phyloP scores from a whole-genome alignment of 2,797 vertebrate genomes.

The Calcarius lapponicus region DNA sequence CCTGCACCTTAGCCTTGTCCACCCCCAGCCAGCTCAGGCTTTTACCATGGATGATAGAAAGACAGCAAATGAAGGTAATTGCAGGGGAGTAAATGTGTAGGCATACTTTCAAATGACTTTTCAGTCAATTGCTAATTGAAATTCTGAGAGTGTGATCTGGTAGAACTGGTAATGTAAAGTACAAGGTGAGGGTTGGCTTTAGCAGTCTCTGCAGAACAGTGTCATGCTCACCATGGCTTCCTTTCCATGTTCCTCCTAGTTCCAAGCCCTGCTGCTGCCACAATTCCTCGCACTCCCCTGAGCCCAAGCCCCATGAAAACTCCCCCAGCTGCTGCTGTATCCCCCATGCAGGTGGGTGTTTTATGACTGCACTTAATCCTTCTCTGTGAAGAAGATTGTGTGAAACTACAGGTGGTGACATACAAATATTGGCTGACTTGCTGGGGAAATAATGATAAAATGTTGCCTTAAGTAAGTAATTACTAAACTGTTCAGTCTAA shows the following conservation, averaged over 20 bases:
- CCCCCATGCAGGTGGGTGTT: slow-evolving; percentile 89
- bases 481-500: background rate
- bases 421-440: background rate
- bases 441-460: background rate
- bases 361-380: background rate
- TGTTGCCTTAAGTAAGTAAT: background rate
- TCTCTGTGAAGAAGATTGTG: background rate
- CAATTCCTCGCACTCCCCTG: slow-evolving; percentile 91
- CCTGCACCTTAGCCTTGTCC: slow-evolving; percentile 11
- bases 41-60: background rate
- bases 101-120: slow-evolving; percentile 27
- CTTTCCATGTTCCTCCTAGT: slow-evolving; percentile 51
- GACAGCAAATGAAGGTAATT: slow-evolving; percentile 28
- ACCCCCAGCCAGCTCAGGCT: background rate
- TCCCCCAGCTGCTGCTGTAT: slow-evolving; percentile 92
- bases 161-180: slow-evolving; percentile 8
- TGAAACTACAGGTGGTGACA: background rate
- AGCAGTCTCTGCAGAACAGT: background rate
- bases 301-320: slow-evolving; percentile 98
- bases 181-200: background rate
- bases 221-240: background rate
- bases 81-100: slow-evolving; percentile 22
- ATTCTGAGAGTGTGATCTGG: slow-evolving; percentile 19
- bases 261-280: slow-evolving; percentile 76
- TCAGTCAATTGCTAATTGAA: slow-evolving; percentile 38